These are phyloP conservation scores for Ictalurus furcatus DNA, from an alignment of 2,113 vertebrate genomes.

Conservation along the genomic window DNA sequence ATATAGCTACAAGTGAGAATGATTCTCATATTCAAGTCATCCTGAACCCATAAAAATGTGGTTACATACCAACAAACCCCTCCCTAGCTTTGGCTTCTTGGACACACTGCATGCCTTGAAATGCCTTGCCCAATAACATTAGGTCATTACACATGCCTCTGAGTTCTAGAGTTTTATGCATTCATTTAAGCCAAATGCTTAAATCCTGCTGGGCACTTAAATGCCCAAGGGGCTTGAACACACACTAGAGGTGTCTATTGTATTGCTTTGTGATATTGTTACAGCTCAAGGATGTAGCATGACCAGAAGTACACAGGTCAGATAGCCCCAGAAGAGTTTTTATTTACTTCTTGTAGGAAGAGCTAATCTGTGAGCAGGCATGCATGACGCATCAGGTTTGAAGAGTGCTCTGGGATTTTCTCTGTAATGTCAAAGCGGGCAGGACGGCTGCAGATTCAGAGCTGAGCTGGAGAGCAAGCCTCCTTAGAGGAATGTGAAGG, in stretches of 20 bases:
- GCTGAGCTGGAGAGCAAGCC: neutral
- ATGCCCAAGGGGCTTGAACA: neutral
- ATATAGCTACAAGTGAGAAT: neutral
- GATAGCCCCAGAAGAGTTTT: neutral
- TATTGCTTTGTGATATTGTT: neutral
- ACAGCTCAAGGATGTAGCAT: neutral
- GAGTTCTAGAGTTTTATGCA: neutral
- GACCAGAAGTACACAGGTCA: neutral
- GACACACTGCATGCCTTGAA: neutral
- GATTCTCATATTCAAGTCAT: neutral
- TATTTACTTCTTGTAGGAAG: neutral
- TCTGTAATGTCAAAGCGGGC: slow-evolving; percentile 19
- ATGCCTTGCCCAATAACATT: neutral
- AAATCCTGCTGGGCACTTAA: neutral
- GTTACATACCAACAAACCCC: neutral
- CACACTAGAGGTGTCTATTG: neutral
- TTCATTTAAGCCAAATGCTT: neutral
- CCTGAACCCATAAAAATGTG: neutral
- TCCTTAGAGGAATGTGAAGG: slow-evolving; percentile 22
- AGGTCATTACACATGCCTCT: neutral
- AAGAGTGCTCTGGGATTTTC: neutral
- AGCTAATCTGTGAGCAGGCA: slow-evolving; percentile 14
- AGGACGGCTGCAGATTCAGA: neutral
- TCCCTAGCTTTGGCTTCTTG: neutral
- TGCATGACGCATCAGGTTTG: neutral